phyloP scores from a whole-genome alignment of 1,140 invertebrate genomes.

The Cylas formicarius region DNA sequence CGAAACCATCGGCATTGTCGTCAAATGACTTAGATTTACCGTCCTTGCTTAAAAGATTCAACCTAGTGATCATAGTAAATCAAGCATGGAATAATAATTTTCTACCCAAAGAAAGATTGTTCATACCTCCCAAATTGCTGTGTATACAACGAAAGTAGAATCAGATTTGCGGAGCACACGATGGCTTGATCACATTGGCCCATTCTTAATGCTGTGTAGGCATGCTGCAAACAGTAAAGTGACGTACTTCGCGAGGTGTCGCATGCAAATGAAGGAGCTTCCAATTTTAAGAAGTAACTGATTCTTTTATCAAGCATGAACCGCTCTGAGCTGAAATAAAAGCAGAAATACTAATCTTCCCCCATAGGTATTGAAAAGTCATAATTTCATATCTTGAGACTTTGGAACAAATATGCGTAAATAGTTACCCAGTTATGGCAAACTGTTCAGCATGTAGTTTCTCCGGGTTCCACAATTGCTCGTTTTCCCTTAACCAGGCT shows the following conservation, averaged over 20 bases:
- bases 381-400: too few relatives aligned
- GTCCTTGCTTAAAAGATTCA: constrained; percentile 78
- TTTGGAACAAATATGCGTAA: too few relatives aligned
- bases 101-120: not conserved
- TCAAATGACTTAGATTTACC: constrained; percentile 89
- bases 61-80: too few relatives aligned
- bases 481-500: too few relatives aligned
- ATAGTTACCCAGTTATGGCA: too few relatives aligned
- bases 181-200: constrained; percentile 81
- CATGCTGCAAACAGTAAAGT: constrained; percentile 75
- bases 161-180: constrained; percentile 75
- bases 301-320: constrained; percentile 89
- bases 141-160: constrained; percentile 75
- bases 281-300: constrained; percentile 63
- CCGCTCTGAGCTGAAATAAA: constrained; percentile 59
- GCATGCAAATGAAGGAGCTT: constrained; percentile 72
- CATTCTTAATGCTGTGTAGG: constrained; percentile 64
- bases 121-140: constrained; percentile 66
- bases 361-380: too few relatives aligned
- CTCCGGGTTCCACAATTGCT: too few relatives aligned
- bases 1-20: constrained; percentile 66
- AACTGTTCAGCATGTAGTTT: too few relatives aligned
- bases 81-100: too few relatives aligned
- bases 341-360: too few relatives aligned
- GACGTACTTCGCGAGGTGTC: constrained; percentile 90